Evolutionary conservation across 2,113 vertebrate species (phyloP).

Genomic region (Megaceryle torquata): DNA sequence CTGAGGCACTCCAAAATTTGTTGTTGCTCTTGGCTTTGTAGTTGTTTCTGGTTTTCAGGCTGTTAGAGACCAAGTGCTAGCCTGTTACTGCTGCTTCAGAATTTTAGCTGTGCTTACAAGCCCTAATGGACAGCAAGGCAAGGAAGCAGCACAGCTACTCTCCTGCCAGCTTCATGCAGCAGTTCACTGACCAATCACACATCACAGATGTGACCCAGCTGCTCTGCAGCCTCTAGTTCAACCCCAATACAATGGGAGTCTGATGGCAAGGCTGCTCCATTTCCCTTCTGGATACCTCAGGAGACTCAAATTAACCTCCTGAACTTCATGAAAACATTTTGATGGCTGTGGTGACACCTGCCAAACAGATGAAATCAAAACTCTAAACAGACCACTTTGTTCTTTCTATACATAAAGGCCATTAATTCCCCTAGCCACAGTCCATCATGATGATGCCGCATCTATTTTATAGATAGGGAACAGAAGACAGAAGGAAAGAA

Average conservation of each 20-base stretch:
- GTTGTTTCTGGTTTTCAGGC: not conserved
- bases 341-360: not conserved
- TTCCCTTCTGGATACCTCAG: not conserved
- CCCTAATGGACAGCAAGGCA: not conserved
- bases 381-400: not conserved
- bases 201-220: not conserved
- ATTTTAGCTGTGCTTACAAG: not conserved
- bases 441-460: not conserved
- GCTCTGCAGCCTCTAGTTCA: not conserved
- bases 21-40: not conserved
- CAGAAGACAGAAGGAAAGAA: not conserved
- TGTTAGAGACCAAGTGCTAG: not conserved
- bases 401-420: not conserved
- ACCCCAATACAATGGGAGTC: not conserved
- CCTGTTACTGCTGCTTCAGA: not conserved
- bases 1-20: not conserved
- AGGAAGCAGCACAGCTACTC: not conserved
- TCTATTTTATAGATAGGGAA: not conserved
- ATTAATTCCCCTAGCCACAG: not conserved
- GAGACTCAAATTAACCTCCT: not conserved
- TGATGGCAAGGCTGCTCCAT: not conserved
- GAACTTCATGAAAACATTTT: not conserved
- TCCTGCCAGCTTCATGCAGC: constrained; percentile 30
- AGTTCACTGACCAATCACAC: not conserved
- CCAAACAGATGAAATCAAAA: constrained; percentile 22